A percentile compares a stretch with the other conserved stretches of the same genome.
phyloP scores from a whole-genome alignment of 2,113 vertebrate genomes.

The Mesembrinibis cayennensis region DNA sequence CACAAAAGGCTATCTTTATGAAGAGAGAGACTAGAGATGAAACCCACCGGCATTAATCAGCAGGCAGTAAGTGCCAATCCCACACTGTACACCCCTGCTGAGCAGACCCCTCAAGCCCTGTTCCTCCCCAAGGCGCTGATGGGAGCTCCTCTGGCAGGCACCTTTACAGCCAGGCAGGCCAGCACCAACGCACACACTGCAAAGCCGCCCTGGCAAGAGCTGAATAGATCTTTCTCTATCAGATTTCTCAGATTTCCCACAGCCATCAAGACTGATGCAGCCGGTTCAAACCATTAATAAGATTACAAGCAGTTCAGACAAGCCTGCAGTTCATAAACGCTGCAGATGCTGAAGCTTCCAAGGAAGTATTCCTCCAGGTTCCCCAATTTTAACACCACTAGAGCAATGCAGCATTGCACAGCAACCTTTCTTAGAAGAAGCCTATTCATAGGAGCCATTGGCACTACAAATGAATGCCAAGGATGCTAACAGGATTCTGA shows the following conservation, averaged over 20 bases:
- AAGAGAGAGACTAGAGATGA: neutral
- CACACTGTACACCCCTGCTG: neutral
- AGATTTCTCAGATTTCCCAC: neutral
- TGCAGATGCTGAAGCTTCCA: constrained; percentile 14
- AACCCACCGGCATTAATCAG: neutral
- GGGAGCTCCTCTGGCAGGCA: neutral
- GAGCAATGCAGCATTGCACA: constrained; percentile 3
- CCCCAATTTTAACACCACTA: neutral
- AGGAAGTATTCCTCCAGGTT: neutral
- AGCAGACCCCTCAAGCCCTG: neutral
- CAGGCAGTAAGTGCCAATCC: neutral
- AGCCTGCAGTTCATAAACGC: neutral
- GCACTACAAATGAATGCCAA: neutral
- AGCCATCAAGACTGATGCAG: neutral
- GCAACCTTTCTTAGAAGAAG: neutral
- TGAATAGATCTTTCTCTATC: neutral
- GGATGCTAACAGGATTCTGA: neutral
- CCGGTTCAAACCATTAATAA: neutral
- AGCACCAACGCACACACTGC: neutral
- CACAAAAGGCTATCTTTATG: neutral
- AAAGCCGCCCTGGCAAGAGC: neutral
- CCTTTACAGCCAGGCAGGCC: neutral
- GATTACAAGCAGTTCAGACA: neutral
- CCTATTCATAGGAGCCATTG: neutral
- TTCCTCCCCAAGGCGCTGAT: neutral